Base-by-base conservation (phyloP, 2,113 vertebrate species). In the Heterotilapia buettikoferi region DNA sequence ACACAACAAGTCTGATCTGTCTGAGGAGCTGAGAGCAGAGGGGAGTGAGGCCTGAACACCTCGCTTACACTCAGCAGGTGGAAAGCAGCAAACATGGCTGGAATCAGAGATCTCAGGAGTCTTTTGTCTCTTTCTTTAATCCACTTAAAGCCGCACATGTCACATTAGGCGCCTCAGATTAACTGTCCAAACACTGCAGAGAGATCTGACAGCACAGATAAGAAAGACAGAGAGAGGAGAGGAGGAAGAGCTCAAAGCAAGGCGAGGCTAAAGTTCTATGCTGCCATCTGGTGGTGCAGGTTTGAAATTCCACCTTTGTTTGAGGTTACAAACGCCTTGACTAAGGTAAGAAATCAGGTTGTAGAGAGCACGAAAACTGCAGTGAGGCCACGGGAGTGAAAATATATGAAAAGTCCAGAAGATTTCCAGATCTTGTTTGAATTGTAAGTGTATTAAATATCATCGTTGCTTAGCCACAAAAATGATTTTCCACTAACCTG, bases 211-310 rank as follows among this genome's bases (percentile, higher is more conserved):
- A 81, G 24, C 63, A 31, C 24, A 82, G 56, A 11, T 6, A 4
- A 50, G 40, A 73, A 26, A 45, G 40, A 13, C 16, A 78, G 43
- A 78, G 43, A 78, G 43, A n/a, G 9, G 18, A 63, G 61, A 73
- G 16, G 43, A 31, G 9, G 24, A 29, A 76, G 3, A 31, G 16
- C 24, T 31, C 16, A 57, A 5, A n/a, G 21, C 38, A 50, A 13
- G 21, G 2, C 3, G 3, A 40, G 19, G 76, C 10, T 54, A 26
- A 13, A 90, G 89, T 43, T 87, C 85, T 83, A 90, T 6, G 83
- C 3, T 91, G 91, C 91, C 93, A 88, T 78, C 95, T 96, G 82
- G 53, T 94, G 95, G 93, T n/a, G 36, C 12, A 29, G 2, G 45
- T 13, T 54, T 52, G 57, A 40, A 43, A 59, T 16, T 21, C 11